These are phyloP conservation scores for Dynastes hyllus DNA, from an alignment of 2,888 invertebrate genomes.

Conservation along the genomic window DNA sequence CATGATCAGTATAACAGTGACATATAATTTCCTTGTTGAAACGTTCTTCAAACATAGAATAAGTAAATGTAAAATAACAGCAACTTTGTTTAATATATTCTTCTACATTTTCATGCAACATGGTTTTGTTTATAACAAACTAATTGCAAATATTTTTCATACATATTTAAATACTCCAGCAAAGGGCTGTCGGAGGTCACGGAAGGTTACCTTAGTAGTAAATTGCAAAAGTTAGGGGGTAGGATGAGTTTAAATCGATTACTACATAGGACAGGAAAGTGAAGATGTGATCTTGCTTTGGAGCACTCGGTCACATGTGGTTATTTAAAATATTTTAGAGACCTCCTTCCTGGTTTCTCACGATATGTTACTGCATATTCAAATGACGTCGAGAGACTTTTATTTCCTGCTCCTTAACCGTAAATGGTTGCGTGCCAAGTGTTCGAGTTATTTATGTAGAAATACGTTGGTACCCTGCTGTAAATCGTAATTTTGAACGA, in stretches of 20 bases:
- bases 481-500: slow-evolving; percentile 3
- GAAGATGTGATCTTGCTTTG: background rate
- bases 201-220: slow-evolving; percentile 12
- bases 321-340: slow-evolving; percentile 11
- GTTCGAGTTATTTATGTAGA: slow-evolving; percentile 17
- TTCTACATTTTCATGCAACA: no score
- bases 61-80: no score
- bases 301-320: slow-evolving; percentile 21
- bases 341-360: slow-evolving; percentile 34
- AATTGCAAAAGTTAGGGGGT: slow-evolving; percentile 27
- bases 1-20: no score
- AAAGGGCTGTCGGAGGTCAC: background rate
- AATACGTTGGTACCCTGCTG: background rate
- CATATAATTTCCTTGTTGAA: no score
- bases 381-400: slow-evolving; percentile 24
- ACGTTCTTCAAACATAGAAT: no score
- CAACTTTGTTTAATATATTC: no score
- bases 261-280: background rate
- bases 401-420: slow-evolving; percentile 16
- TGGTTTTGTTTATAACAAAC: no score
- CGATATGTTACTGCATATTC: slow-evolving; percentile 21
- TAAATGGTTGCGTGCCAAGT: slow-evolving; percentile 12
- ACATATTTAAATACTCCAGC: no score
- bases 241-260: background rate
- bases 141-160: no score